phyloP scores from a whole-genome alignment of 2,888 invertebrate genomes.

The Parnassius mnemosyne region DNA sequence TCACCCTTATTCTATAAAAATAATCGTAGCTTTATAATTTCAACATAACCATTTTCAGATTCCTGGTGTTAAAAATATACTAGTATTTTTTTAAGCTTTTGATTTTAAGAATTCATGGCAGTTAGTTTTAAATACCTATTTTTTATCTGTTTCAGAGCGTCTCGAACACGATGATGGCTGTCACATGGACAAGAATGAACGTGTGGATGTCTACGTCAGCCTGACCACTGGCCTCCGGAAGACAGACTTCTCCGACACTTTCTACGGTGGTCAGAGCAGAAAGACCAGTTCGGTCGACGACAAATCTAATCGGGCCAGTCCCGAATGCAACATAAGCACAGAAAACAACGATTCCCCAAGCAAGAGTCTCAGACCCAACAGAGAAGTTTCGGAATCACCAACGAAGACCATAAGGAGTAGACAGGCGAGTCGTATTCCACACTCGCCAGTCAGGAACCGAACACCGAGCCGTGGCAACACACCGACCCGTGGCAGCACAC shows the following conservation, averaged over 20 bases:
- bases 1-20: too few species aligned
- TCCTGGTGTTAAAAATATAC: too few species aligned
- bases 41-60: neutral
- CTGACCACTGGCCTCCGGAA: conserved; percentile 86
- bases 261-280: conserved; percentile 77
- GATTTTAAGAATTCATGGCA: neutral
- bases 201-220: conserved; percentile 81
- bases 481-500: conserved; percentile 61
- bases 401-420: conserved; percentile 63
- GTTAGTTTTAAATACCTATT: neutral
- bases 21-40: neutral
- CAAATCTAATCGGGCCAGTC: conserved; percentile 65
- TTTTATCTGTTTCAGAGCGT: conserved; percentile 79
- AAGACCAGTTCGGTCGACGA: conserved; percentile 64
- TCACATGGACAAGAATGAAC: conserved; percentile 61
- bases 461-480: conserved; percentile 65
- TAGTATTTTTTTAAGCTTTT: neutral
- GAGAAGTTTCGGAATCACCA: conserved; percentile 63
- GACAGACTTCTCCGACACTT: conserved; percentile 84
- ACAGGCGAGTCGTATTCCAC: conserved; percentile 71
- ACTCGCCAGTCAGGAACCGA: conserved; percentile 64
- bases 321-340: conserved; percentile 61
- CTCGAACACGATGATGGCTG: conserved; percentile 79
- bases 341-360: conserved; percentile 71
- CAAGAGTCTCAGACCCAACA: conserved; percentile 61